These are phyloP conservation scores for Halcyon smyrnensis DNA, from an alignment of 2,797 vertebrate species.

Conservation along the genomic window DNA sequence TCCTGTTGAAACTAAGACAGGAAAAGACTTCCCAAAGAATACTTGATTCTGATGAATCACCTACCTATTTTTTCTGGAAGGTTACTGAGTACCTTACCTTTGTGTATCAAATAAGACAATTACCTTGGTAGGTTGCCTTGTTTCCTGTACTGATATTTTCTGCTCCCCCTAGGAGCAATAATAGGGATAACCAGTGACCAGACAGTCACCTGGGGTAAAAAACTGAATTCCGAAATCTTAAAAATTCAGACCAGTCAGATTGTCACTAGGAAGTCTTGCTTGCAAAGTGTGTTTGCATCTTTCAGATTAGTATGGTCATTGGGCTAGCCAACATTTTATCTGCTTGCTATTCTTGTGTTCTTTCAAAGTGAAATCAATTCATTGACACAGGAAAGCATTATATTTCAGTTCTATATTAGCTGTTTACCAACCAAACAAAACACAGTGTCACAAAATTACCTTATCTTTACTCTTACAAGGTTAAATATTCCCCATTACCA, in stretches of 20 bases:
- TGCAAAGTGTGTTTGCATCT: not conserved
- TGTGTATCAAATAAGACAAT: not conserved
- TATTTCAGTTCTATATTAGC: not conserved
- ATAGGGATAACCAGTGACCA: not conserved
- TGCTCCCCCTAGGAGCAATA: not conserved
- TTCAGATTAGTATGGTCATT: not conserved
- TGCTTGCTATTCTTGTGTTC: not conserved
- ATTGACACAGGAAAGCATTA: not conserved
- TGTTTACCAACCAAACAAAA: not conserved
- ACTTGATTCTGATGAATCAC: not conserved
- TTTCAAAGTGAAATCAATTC: not conserved
- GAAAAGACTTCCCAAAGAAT: not conserved
- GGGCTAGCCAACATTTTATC: not conserved
- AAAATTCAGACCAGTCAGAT: not conserved
- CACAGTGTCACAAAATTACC: not conserved
- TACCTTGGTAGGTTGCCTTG: not conserved
- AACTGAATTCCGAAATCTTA: not conserved
- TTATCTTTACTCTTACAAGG: not conserved
- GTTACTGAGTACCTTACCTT: not conserved
- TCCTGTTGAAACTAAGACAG: not conserved
- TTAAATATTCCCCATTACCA: not conserved
- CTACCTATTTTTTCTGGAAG: not conserved
- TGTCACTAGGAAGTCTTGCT: not conserved
- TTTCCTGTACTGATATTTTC: not conserved
- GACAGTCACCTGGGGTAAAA: not conserved